Evolutionary conservation across 2,797 vertebrate genomes (phyloP).

Genomic region (Mus caroli): DNA sequence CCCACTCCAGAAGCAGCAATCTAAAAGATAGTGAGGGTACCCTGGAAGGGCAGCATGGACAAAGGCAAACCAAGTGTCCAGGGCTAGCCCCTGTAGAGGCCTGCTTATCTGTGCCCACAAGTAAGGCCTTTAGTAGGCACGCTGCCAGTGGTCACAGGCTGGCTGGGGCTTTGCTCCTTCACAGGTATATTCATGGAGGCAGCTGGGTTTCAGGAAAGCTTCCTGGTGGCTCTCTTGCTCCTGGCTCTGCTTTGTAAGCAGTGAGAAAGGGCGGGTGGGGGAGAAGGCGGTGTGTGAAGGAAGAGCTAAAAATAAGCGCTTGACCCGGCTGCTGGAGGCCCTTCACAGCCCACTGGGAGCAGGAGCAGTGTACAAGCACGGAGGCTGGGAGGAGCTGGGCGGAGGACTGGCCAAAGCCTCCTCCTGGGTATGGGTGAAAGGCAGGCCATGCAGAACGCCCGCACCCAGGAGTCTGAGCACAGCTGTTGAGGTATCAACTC

Average conservation of each 20-base stretch:
- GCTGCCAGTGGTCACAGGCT: background rate
- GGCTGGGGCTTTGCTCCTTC: background rate
- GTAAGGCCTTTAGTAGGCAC: background rate
- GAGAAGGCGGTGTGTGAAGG: conserved; percentile 48
- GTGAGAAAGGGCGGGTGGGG: background rate
- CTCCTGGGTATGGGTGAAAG: background rate
- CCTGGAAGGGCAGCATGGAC: background rate
- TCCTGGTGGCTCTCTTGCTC: conserved; percentile 39
- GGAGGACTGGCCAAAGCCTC: background rate
- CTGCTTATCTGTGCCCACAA: background rate
- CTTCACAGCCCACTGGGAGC: background rate
- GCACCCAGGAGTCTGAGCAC: background rate
- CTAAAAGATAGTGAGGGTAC: background rate
- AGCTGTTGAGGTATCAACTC: background rate
- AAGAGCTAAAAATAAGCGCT: conserved; percentile 75
- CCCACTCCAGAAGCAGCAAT: background rate
- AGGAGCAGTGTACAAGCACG: background rate
- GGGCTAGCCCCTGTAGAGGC: background rate
- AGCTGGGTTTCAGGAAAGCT: conserved; percentile 13
- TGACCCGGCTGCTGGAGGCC: conserved; percentile 42
- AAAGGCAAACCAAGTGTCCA: background rate
- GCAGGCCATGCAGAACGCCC: background rate
- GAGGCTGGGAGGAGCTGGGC: background rate
- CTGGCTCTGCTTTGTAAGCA: conserved; percentile 23
- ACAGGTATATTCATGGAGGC: background rate